phyloP scores from a whole-genome alignment of 2,888 invertebrate species.

The Mesorhabditis spiculigera region DNA sequence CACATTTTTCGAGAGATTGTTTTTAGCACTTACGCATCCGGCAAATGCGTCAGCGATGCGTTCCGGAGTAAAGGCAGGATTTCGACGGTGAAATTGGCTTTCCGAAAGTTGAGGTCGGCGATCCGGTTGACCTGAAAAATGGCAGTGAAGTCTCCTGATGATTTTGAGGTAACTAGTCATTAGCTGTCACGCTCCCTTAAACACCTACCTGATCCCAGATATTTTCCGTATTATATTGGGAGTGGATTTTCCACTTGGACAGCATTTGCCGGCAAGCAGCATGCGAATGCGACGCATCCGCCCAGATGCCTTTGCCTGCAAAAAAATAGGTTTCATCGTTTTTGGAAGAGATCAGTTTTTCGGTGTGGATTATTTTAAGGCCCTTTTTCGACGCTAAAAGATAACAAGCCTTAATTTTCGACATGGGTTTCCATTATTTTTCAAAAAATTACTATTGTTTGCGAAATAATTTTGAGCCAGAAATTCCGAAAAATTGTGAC shows the following conservation, averaged over 20 bases:
- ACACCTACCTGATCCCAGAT: constrained; percentile 39
- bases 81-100: constrained; percentile 34
- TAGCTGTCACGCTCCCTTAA: not conserved
- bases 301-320: constrained; percentile 8
- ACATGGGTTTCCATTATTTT: too few relatives aligned
- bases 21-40: constrained; percentile 24
- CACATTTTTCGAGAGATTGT: not conserved
- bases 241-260: constrained; percentile 35
- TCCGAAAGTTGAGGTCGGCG: constrained; percentile 36
- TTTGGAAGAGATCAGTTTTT: too few relatives aligned
- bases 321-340: not conserved
- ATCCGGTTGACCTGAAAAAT: constrained; percentile 32
- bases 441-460: too few relatives aligned
- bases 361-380: too few relatives aligned
- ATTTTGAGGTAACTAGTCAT: too few relatives aligned
- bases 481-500: too few relatives aligned
- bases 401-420: too few relatives aligned
- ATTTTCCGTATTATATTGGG: constrained; percentile 33
- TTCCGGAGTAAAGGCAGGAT: constrained; percentile 35
- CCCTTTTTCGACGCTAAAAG: too few relatives aligned
- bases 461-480: too few relatives aligned
- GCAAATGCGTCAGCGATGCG: constrained; percentile 32
- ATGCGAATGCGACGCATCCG: constrained; percentile 16
- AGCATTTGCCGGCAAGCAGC: constrained; percentile 31
- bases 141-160: not conserved